Evolutionary conservation across 2,888 invertebrate species (phyloP), one percentile per base, ranked within the genome.

Genomic region (Zygothrica quintamaculata): DNA sequence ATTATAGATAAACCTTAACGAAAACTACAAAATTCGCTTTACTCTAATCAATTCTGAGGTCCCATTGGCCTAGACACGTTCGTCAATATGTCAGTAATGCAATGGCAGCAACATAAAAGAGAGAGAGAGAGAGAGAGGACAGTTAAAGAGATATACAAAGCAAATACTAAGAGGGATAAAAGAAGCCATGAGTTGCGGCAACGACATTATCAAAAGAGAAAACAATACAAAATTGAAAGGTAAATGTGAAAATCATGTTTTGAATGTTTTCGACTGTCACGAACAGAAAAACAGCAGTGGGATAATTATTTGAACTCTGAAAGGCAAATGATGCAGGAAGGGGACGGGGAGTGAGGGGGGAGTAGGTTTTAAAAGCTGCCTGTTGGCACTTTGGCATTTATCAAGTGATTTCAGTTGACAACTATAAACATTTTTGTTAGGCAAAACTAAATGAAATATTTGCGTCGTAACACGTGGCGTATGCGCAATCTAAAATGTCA

Each of bases 201-300:
- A 37, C 36, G 48, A 57, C 36, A 36, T 15, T 26, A 70, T 46
- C 48, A 43, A 43, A 42, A 59, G 57, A 42, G 53, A 74, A 70
- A 74, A 65, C 70, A 82, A 82, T 68, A 62, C 48, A 52, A 67
- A 81, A 81, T 81, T 84, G 66, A 81, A 75, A 81, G 73, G 82
- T 78, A 84, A 81, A 81, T 81, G 87, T 73, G 81, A 81, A 84
- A 81, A 84, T 75, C 81, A 69, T 81, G 81, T 81, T 87, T 81
- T 73, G 75, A 86, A 87, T 87, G 82, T 78, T 72, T 80, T 39
- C n/a, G 34, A 46, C 18, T 62, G 73, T 61, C 73, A 74, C 50
- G 43, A 40, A 34, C 33, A 66, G 67, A 25, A 44, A 44, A 44
- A 13, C 50, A n/a, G n/a, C 59, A 50, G 69, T 3, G 18, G 36